phyloP scores from a whole-genome alignment of 1,140 invertebrate genomes.

The Tetragnatha versicolor region DNA sequence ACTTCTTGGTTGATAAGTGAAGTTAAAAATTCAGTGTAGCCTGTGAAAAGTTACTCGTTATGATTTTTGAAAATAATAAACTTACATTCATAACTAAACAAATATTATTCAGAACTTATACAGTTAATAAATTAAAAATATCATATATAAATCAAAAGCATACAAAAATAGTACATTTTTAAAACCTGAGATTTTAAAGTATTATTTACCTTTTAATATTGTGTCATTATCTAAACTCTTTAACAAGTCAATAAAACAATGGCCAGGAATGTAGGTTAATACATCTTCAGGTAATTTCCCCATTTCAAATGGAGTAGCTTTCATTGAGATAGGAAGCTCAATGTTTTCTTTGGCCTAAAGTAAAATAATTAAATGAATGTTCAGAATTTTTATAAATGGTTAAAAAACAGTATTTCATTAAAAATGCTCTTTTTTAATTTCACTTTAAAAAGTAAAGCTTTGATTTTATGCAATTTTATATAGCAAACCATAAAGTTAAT shows the following conservation, averaged over 20 bases:
- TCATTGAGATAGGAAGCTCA: constrained; percentile 29
- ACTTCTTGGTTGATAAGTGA: constrained; percentile 41
- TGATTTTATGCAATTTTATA: too few species aligned
- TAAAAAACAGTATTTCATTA: too few species aligned
- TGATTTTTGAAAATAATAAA: too few species aligned
- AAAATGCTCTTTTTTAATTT: too few species aligned
- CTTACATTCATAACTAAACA: too few species aligned
- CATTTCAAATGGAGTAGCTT: constrained; percentile 53
- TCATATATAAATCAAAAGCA: background rate
- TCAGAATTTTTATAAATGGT: too few species aligned
- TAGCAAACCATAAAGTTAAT: too few species aligned
- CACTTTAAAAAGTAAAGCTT: too few species aligned
- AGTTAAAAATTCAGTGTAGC: constrained; percentile 32
- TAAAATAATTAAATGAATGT: too few species aligned
- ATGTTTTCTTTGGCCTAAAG: constrained; percentile 46
- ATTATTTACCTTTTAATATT: constrained; percentile 45
- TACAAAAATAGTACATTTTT: background rate
- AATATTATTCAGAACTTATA: too few species aligned
- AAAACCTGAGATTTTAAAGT: too few species aligned
- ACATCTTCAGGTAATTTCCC: constrained; percentile 48
- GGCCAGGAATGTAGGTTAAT: constrained; percentile 42
- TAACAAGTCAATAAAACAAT: constrained; percentile 48
- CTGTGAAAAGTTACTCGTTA: too few species aligned
- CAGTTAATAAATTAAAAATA: background rate
- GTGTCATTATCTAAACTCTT: constrained; percentile 30